Evolutionary conservation across 2,888 invertebrate species (phyloP).

Genomic region (Drosophila diplacantha): DNA sequence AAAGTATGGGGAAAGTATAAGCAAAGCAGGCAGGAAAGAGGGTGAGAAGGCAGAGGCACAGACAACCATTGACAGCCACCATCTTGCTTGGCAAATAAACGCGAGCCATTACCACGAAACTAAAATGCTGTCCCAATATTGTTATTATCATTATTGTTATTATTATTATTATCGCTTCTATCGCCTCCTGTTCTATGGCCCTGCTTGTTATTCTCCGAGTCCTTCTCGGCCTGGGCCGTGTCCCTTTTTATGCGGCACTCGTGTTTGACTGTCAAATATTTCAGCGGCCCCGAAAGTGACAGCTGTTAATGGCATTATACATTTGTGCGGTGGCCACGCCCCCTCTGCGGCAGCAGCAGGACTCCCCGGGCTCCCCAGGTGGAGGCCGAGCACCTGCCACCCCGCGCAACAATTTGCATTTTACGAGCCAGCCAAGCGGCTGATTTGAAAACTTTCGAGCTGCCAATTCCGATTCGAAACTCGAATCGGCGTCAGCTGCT

Average conservation of each 20-base stretch:
- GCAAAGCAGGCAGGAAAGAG: neutral
- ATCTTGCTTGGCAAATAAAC: slow-evolving; percentile 57
- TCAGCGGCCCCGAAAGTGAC: slow-evolving; percentile 59
- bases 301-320: slow-evolving; percentile 71
- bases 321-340: slow-evolving; percentile 34
- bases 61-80: slow-evolving; percentile 37
- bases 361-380: too few species aligned
- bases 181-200: slow-evolving; percentile 11
- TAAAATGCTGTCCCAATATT: slow-evolving; percentile 64
- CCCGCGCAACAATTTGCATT: slow-evolving; percentile 56
- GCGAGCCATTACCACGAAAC: slow-evolving; percentile 55
- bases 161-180: slow-evolving; percentile 18
- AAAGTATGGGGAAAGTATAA: neutral
- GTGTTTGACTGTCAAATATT: slow-evolving; percentile 63
- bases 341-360: too few species aligned
- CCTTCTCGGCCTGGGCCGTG: neutral
- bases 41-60: slow-evolving; percentile 11
- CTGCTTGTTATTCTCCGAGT: slow-evolving; percentile 21
- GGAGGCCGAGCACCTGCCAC: too few species aligned
- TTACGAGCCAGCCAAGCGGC: slow-evolving; percentile 35
- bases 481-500: slow-evolving; percentile 26
- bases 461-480: slow-evolving; percentile 28
- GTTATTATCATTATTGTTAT: slow-evolving; percentile 27
- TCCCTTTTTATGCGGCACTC: slow-evolving; percentile 41
- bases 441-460: slow-evolving; percentile 48